Evolutionary conservation across 2,113 vertebrate genomes (phyloP), one percentile per base, ranked within the genome.

Genomic region (Leucosticte australis): DNA sequence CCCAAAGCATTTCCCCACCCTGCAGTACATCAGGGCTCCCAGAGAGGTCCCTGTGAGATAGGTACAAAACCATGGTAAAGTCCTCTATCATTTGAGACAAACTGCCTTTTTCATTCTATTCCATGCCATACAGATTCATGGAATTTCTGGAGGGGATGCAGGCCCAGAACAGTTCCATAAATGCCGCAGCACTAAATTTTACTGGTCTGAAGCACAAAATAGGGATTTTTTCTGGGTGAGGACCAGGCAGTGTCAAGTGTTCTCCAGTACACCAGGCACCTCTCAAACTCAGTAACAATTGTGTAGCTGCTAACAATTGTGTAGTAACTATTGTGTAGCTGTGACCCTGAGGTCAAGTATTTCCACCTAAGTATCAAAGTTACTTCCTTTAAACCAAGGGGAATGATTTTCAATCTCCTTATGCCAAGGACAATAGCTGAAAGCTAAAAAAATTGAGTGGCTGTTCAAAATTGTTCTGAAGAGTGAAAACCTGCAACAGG

Each of bases 171-270:
- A 76, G 16, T 21, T 53, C 56, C 18, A 47, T 3, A 65, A 37
- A 42, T 24, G 56, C 18, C 6, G 17, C 4, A 37, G 14, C 35
- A 71, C 14, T 55, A 21, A 35, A 41, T 16, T 31, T 13, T 30
- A 39, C 27, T 42, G n/a, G 13, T 11, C 23, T 56, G 80, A 64
- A 57, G 33, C 15, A 63, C 1, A 7, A 57, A 60, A 67, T 15
- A 22, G 3, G 9, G 3, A 33, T 55, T 70, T 75, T 22, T 26
- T 23, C 18, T 8, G 2, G 7, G 3, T 1, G 2, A 68, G 20
- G 3, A 23, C 9, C 64, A 80, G 67, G 12, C 14, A 75, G 21
- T 15, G 8, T 41, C 27, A 83, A 27, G 9, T 41, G 42, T 46
- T 53, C 17, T 20, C 8, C 19, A 41, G 42, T 35, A 35, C 23